Evolutionary conservation across 1,140 invertebrate genomes (phyloP), one percentile per base, ranked within the genome.

Genomic region (Aphaenogaster floridana): DNA sequence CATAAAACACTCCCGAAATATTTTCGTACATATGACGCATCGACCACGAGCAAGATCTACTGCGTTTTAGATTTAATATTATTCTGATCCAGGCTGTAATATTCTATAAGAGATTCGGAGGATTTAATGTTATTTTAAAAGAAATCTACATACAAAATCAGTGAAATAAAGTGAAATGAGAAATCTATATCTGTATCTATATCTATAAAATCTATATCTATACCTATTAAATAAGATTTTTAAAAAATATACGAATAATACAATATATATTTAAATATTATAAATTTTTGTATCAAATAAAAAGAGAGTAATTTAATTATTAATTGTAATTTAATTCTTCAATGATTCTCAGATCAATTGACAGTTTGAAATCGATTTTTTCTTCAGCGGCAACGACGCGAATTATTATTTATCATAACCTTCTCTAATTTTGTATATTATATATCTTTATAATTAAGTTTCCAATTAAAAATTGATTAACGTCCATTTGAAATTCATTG

Each of bases 1-100:
- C 54, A 61, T 74, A 59, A 83, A 83, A 72, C 28, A 34, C 66
- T 74, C 39, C 54, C 39, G 8, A 84, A 84, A 61, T 63, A 84
- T 76, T 84, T 74, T 72, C 17, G 21, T 28, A 28, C 36, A 6
- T 7, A 39, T 34, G 13, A 69, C 48, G 15, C 9, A 39, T 45
- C 28, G 15, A 28, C 15, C 11, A 1, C 39, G 21, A 57, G 15
- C 6, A 59, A 59, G 9, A 28, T 48, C 11, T 48, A 13, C 11
- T 48, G n/a, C 54, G 9, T n/a, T 72, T 59, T 9, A 0, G 7
- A 61, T 50, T 11, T 50, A 36, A 61, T 6, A 0, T 42, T 1
- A 57, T 17, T 17, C 50, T 45, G 3, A 45, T 61, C 11, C 1
- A 21, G 17, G 9, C 9, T 15, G 13, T 34, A 59, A 68, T 17